Evolutionary conservation across 2,113 vertebrate genomes (phyloP), one percentile per base, ranked within the genome.

Genomic region (Paramisgurnus dabryanus): DNA sequence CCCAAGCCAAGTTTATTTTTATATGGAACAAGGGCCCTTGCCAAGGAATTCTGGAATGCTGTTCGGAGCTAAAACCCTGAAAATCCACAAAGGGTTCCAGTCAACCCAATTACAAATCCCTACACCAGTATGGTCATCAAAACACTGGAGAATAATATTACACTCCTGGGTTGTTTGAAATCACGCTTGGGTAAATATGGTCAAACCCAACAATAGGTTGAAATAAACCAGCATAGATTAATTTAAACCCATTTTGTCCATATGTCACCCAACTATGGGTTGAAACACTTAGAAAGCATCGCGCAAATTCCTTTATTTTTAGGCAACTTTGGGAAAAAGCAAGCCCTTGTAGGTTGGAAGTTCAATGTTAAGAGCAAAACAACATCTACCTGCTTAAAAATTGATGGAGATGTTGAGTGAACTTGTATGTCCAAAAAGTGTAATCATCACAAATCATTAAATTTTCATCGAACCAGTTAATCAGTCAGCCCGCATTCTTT

Each of bases 21-120:
- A 63, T 72, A 70, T 40, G 6, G 43, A 64, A 67, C 66, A 40
- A 39, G 27, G 43, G 61, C 74, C 78, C 60, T 64, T 85, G 87
- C 87, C 87, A 88, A 80, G 80, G 72, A 78, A 87, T 86, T 86
- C 82, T 84, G 82, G 86, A 85, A 86, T 80, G 67, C 53, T 72
- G 74, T 77, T 73, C 84, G 49, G 63, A 83, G 79, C 83, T 83
- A 83, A 88, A 86, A 77, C 85, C 82, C 73, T 72, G 74, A 85
- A 88, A 88, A 88, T 87, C 80, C 83, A 79, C 45, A 63, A 74
- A 84, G 75, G 76, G 87, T 87, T 86, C 83, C 82, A 84, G 82
- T 84, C 75, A 86, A 80, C 76, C 73, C 81, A 85, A 82, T 86
- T 86, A 86, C 83, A 87, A 87, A 86, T 84, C 83, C 85, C 72